Evolutionary conservation across 2,113 vertebrate genomes (phyloP), one percentile per base, ranked within the genome.

Genomic region (Megaptera novaeangliae): DNA sequence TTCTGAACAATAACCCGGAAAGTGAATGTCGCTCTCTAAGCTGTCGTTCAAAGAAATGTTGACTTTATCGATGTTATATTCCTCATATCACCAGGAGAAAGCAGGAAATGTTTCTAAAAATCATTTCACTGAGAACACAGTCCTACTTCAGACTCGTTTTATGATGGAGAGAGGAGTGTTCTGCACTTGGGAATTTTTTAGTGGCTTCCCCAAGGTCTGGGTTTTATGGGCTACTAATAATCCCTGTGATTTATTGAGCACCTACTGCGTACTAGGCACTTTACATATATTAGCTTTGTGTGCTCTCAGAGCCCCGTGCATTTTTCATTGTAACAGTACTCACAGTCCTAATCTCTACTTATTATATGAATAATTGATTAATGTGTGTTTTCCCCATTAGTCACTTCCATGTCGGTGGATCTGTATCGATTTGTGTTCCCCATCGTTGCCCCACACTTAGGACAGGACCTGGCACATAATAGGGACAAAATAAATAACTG

Each of bases 1-100:
- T 97, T 97, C 97, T 98, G 97, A 97, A 94, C 96, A 98, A 84
- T 96, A 97, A 98, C 95, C 96, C 90, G 87, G 97, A 97, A 98
- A 98, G 97, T 98, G 97, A 96, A 97, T 93, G 84, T 98, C 9
- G 0, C 98, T 98, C 97, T 97, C 96, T 92, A 49, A 72, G 94
- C 95, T 82, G 17, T 89, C 96, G 20, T 97, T 95, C 64, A 97
- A 98, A 98, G 97, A 98, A 97, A 96, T 97, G 94, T 96, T 98
- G 97, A 88, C 75, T 93, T 89, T 96, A 81, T 96, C 93, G 96
- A 96, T 98, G 95, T 93, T 83, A 84, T 94, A 80, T 95, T 98
- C 82, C 91, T 98, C 61, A 34, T 97, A 81, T 84, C 96, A 89
- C 97, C 96, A 96, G 92, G 87, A 97, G 93, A 92, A 94, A 93